Evolutionary conservation across 1,140 invertebrate genomes (phyloP), one percentile per base, ranked within the genome.

Genomic region (Drosophila ambigua): DNA sequence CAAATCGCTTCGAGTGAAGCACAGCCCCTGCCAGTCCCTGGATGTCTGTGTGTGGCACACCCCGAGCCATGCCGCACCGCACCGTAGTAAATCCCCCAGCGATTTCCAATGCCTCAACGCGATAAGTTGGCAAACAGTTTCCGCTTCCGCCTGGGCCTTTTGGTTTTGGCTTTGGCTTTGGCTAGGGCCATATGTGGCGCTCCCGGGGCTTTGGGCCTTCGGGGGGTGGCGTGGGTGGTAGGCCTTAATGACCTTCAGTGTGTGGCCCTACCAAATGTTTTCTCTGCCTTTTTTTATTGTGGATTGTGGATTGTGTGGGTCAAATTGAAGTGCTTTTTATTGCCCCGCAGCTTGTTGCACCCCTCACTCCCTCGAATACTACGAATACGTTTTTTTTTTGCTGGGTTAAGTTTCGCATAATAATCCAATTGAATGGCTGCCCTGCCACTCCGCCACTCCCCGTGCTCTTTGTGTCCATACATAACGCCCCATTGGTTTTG

Each of bases 281-380:
- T 50, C 53, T 20, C 24, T 49, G 28, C 20, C 41, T 24, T 77
- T 81, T 61, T 68, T 61, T 55, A 53, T 53, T 61, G 43, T 62
- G 35, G 35, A 53, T 53, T 61, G 43, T 62, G 35, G 35, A 39
- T 39, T 39, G 35, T 88, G 62, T 81, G 83, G 83, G 83, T 87
- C 83, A 88, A 87, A 88, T 87, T 87, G 83, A 88, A 87, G 83
- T 87, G 83, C 72, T 88, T 88, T 88, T 88, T 88, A 88, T 88
- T 83, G 83, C 83, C 83, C 65, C 79, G 72, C 72, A 82, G 83
- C 79, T 88, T 88, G 83, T 88, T 87, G 83, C 83, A 74, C 77
- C 59, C 77, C 59, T 72, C 41, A 53, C 69, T 15, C 62, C 31
- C 41, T 15, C 13, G 50, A 35, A 9, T 5, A 11, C 20, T 20